phyloP scores from a whole-genome alignment of 2,113 vertebrate species.

The Ciconia boyciana region DNA sequence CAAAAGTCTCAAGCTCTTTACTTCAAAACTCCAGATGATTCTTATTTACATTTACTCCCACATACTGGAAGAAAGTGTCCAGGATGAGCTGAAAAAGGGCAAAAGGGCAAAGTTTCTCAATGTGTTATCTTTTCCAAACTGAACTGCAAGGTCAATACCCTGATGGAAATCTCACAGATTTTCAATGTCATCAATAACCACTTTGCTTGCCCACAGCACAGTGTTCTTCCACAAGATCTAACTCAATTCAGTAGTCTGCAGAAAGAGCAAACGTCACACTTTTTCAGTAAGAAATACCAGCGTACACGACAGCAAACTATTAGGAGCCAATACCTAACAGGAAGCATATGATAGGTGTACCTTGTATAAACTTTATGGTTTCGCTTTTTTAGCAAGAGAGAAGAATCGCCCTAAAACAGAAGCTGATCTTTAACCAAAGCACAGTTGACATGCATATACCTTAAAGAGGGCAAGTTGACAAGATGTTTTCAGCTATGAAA shows the following conservation, averaged over 20 bases:
- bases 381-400: not conserved
- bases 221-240: not conserved
- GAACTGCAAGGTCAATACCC: slow-evolving; percentile 37
- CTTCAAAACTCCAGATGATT: not conserved
- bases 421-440: not conserved
- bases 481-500: not conserved
- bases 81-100: not conserved
- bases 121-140: slow-evolving; percentile 1
- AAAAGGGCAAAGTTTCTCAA: slow-evolving; percentile 29
- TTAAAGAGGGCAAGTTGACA: not conserved
- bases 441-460: not conserved
- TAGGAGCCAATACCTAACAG: not conserved
- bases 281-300: not conserved
- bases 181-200: not conserved
- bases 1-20: not conserved
- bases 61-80: not conserved
- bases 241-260: not conserved
- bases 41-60: not conserved
- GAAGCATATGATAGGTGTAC: not conserved
- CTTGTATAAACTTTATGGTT: not conserved
- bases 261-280: not conserved
- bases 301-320: not conserved
- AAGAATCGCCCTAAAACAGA: not conserved
- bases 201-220: not conserved
- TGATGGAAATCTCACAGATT: too few relatives aligned